Evolutionary conservation across 2,888 invertebrate genomes (phyloP).

Genomic region (Dichetophora obliterata): DNA sequence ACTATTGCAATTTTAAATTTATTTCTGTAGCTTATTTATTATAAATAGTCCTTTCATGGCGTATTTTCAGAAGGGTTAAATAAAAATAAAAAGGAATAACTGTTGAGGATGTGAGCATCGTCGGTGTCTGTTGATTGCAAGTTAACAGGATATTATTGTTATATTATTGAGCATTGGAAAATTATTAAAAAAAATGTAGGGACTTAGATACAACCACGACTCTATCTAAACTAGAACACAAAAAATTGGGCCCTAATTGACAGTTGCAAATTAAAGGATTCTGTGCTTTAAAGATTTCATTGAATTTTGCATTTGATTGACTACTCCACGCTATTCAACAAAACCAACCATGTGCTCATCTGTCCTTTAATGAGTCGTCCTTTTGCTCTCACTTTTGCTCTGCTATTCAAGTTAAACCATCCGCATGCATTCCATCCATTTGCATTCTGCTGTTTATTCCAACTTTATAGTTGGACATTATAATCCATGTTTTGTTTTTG

Average conservation of each 20-base stretch:
- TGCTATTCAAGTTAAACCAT: conserved; percentile 22
- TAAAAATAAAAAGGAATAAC: neutral
- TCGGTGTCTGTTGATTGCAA: neutral
- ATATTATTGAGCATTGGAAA: neutral
- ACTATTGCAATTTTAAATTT: conserved; percentile 39
- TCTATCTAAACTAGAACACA: too few relatives aligned
- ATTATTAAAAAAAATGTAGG: too few relatives aligned
- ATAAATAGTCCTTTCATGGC: conserved; percentile 34
- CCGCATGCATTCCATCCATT: neutral
- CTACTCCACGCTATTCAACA: neutral
- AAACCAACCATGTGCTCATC: neutral
- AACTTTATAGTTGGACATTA: conserved; percentile 33
- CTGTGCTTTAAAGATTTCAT: too few relatives aligned
- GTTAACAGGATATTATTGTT: conserved; percentile 30
- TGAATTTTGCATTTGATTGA: too few relatives aligned
- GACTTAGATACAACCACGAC: neutral
- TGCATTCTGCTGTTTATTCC: conserved; percentile 29
- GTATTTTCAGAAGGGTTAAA: conserved; percentile 15
- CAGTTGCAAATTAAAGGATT: too few relatives aligned
- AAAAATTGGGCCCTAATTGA: too few relatives aligned
- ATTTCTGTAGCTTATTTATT: conserved; percentile 37
- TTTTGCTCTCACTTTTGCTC: neutral
- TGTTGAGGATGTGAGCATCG: conserved; percentile 24
- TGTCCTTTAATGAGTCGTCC: conserved; percentile 17
- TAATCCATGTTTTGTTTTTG: conserved; percentile 24